Evolutionary conservation across 2,888 invertebrate genomes (phyloP), one percentile per base, ranked within the genome.

Genomic region (Hyles lineata): DNA sequence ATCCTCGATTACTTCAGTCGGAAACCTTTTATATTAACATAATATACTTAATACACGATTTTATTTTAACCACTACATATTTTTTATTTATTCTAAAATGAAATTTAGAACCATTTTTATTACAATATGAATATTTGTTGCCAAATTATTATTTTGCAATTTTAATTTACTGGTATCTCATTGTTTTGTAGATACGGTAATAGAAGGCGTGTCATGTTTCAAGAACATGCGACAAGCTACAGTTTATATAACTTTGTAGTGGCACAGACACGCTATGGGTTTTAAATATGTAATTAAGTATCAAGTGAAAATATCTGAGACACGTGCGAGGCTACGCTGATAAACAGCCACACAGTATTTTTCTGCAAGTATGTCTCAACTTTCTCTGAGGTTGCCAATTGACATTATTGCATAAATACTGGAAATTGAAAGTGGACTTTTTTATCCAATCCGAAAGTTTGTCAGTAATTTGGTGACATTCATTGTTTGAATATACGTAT

Each of bases 311-410:
- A 67, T 63, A 67, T 43, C 11, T 29, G 29, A 43, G 43, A 43
- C 43, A 67, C 63, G 43, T 43, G 62, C 32, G 63, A 9, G 23
- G 21, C 43, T 21, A 43, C 35, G 21, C 21, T 21, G 43, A 43
- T 43, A 43, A 43, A 43, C 9, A 43, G n/a, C n/a, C 43, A 67
- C 35, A 43, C n/a, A 1, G 19, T 70, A 32, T 58, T 7, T 55
- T 61, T 29, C 29, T 62, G 21, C 9, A 29, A 55, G 32, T n/a
- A 58, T 58, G 15, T 11, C n/a, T 15, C 11, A 5, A 58, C 70
- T 58, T 55, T 70, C 70, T 67, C 63, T 43, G 9, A 43, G 23
- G 63, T 67, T 43, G 15, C 21, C 63, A 43, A 67, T 67, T 67
- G 63, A 23, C 63, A 67, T 67, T 15, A 61, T 62, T 67, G 15